Base-by-base conservation (phyloP, 92 coral and sea anemone genomes). In the Isaurus tuberculatus region DNA sequence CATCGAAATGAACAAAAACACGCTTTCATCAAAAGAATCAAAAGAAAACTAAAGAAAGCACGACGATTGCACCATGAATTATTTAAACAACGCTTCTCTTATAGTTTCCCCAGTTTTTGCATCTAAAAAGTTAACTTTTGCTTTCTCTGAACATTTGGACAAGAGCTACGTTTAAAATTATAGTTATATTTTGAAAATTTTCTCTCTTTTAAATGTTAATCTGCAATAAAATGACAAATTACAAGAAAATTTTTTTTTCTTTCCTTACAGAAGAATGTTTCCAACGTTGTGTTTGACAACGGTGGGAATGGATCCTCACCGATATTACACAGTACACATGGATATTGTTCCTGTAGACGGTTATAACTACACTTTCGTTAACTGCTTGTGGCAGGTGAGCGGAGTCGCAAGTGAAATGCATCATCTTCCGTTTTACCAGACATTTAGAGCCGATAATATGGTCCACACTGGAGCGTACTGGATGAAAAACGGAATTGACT, bases 401-500 rank as follows among this genome's bases (percentile, higher is more conserved):
- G 97, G 95, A 0, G 88, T 93, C 36, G 94, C 97, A 0, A 89
- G 97, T 40, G 97, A 93, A 51, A 81, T 91, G 86, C 92, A 91
- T 19, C 92, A 90, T 0, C 77, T 92, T 0, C 85, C 94, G 7
- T 91, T 83, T 30, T 84, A 91, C n/a, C 94, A 92, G 86, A 91
- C 97, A 26, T 93, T 91, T 55, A 94, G 89, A 70, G 97, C 97
- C 2, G 97, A 93, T 29, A 92, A 86, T 26, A 88, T 88, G 31
- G 93, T 89, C 1, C 97, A 91, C 40, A 93, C 94, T 8, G 97
- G 97, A 0, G 81, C 92, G 1, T 93, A 93, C 69, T 93, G 97
- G 97, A 91, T 93, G 97, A 93, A 93, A 74, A 93, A 93, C 77
- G 97, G 97, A 27, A 92, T 93, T 17, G 97, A 93, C 84, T 93